Evolutionary conservation across 2,888 invertebrate species (phyloP).

Genomic region (Oasisia sp.): DNA sequence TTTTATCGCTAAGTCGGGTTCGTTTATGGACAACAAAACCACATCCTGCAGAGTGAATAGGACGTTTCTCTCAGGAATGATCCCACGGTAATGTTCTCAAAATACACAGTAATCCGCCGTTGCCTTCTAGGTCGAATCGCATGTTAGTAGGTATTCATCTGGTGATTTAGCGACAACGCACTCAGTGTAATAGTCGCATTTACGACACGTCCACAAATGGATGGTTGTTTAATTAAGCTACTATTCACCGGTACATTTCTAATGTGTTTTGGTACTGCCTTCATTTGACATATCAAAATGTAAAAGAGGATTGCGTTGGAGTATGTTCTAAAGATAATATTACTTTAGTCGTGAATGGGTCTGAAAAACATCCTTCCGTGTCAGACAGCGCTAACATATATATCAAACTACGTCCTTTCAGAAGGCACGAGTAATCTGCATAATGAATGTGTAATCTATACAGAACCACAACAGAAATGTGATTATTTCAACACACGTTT

Average conservation of each 20-base stretch:
- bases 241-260: background rate
- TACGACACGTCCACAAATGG: background rate
- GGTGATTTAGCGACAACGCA: background rate
- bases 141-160: background rate
- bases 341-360: background rate
- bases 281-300: background rate
- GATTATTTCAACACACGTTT: no score
- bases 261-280: background rate
- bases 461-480: no score
- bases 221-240: background rate
- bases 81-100: background rate
- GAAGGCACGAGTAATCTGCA: background rate
- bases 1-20: background rate
- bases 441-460: background rate
- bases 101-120: background rate
- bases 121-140: background rate
- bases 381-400: background rate
- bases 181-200: background rate
- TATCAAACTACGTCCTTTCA: background rate
- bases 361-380: background rate
- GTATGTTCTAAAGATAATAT: background rate
- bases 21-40: constrained; percentile 4
- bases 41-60: background rate
- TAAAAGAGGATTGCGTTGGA: background rate
- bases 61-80: background rate